Conservation (phyloP, 2,113 vertebrate genomes). For the Tamias sibiricus region DNA sequence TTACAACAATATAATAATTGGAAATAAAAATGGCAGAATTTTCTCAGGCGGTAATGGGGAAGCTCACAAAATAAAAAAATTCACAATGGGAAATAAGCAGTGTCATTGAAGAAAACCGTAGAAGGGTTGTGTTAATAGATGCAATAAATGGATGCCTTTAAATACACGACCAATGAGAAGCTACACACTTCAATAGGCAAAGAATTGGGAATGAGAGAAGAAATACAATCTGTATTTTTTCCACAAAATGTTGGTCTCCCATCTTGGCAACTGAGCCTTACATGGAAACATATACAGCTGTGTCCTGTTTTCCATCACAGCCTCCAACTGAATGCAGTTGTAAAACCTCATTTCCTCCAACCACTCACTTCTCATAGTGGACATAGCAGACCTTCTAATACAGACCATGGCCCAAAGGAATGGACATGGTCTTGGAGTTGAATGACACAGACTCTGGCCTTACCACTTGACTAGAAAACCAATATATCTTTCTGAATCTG, state of each 20-base stretch:
- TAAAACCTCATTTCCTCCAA: constrained; percentile 6
- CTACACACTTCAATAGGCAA: neutral
- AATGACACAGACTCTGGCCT: neutral
- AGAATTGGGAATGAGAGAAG: neutral
- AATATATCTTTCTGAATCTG: constrained; percentile 14
- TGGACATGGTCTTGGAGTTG: neutral
- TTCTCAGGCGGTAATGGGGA: neutral
- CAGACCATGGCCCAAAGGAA: neutral
- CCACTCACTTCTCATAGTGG: neutral
- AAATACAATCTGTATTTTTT: neutral
- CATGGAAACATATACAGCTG: neutral
- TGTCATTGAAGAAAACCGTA: constrained; percentile 5
- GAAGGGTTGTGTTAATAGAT: neutral
- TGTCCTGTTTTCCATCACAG: neutral
- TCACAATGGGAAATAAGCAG: constrained; percentile 38
- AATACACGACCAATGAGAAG: neutral
- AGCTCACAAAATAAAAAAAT: constrained; percentile 47
- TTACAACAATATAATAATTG: constrained; percentile 56
- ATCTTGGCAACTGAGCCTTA: neutral
- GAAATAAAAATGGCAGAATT: constrained; percentile 46
- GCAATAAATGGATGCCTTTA: neutral
- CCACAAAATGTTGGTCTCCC: neutral
- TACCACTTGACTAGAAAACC: neutral
- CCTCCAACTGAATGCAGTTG: neutral
- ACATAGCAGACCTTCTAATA: constrained; percentile 18